A percentile compares a stretch with the other conserved stretches of the same genome.
Evolutionary conservation across 1,140 invertebrate genomes (phyloP).

Genomic region (Pectinophora gossypiella): DNA sequence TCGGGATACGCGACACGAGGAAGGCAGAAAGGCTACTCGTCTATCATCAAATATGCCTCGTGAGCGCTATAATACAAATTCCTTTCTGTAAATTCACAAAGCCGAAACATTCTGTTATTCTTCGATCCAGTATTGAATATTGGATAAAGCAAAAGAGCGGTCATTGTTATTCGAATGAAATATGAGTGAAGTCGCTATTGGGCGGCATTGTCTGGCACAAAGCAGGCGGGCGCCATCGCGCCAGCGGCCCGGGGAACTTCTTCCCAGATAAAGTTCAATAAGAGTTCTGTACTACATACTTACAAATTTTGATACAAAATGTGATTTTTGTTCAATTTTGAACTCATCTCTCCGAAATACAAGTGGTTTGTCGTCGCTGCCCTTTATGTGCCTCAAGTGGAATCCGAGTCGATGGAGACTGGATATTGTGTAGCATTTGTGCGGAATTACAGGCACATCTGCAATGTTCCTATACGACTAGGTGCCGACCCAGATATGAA

Average conservation of each 20-base stretch:
- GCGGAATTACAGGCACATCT: conserved; percentile 45
- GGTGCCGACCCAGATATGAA: conserved; percentile 28
- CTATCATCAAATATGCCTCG: not conserved
- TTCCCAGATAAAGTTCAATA: too few relatives aligned
- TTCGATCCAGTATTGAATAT: conserved; percentile 38
- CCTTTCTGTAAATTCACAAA: not conserved
- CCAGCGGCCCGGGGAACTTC: conserved; percentile 25
- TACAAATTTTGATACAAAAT: too few relatives aligned
- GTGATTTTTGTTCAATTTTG: conserved; percentile 54
- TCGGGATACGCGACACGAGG: not conserved
- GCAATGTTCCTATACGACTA: conserved; percentile 25
- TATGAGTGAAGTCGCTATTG: conserved; percentile 43
- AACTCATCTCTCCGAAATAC: conserved; percentile 34
- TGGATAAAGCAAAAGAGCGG: conserved; percentile 38
- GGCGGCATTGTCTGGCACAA: conserved; percentile 45
- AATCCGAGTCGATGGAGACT: conserved; percentile 44
- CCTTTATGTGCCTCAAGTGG: conserved; percentile 47
- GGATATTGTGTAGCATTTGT: conserved; percentile 54
- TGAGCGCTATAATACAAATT: not conserved
- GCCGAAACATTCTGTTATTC: conserved; percentile 24
- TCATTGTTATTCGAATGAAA: conserved; percentile 52
- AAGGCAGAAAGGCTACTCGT: not conserved
- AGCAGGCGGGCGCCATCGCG: conserved; percentile 12
- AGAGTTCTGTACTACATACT: too few relatives aligned
- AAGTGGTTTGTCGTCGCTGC: conserved; percentile 38